Base-by-base conservation (phyloP, 2,888 invertebrate species). In the Idaea aversata region DNA sequence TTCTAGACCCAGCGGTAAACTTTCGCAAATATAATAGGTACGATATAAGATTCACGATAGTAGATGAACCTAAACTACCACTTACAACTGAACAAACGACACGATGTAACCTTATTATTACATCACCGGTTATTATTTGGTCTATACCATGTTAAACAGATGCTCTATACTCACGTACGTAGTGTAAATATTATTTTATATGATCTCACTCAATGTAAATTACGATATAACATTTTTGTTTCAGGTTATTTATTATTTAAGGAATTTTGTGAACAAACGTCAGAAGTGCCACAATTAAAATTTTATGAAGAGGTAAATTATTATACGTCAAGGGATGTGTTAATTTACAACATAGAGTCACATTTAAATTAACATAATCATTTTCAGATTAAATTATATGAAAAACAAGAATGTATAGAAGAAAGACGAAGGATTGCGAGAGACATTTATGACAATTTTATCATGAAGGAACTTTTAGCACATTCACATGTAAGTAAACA, bases 371-470 rank as follows among this genome's bases (percentile, higher is more conserved):
- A 72, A 34, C n/a, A 58, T 74, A 65, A 72, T 75, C 82, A 85
- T 77, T 94, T 93, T 70, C 95, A 99, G 99, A 99, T 99, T 88
- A 99, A 98, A 94, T 96, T 96, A 90, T 99, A 97, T 94, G 99
- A 99, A 94, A 99, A 99, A 94, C 95, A 99, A 88, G 99, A 99
- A 93, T 98, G 98, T 82, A 96, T 97, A 72, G 99, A 99, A 81
- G 99, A 99, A 85, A 94, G 99, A 86, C 96, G 97, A 93, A 97
- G 97, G 89, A 95, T 98, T 83, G 99, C 99, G 70, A 95, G 97
- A 84, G 98, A 99, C 92, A 98, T 99, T 85, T 99, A 99, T 94
- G 99, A 99, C 94, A 99, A 98, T 94, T 99, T 98, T 94, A 99
- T 99, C 88, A 99, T 99, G 99, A 99, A 99, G 92, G 99, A 99